These are phyloP conservation scores for Acanthosepion pharaonis DNA, from an alignment of 2,888 invertebrate species.

Conservation along the genomic window DNA sequence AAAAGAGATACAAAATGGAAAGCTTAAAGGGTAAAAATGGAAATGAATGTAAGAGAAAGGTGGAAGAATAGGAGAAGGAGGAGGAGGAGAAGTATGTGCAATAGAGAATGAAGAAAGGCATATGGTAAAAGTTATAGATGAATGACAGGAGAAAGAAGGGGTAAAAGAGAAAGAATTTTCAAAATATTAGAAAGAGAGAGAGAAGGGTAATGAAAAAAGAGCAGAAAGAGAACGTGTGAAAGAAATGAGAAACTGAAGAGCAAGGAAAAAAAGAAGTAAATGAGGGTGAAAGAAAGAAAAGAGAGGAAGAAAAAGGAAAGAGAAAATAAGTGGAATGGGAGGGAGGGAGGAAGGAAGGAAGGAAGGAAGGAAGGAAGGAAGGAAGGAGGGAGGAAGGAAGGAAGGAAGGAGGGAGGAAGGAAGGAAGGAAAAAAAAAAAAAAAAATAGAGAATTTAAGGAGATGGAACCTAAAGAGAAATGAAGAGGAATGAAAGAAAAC, in stretches of 20 bases:
- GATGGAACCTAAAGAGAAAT: neutral
- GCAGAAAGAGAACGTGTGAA: neutral
- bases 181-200: neutral
- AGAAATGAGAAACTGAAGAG: too few species aligned
- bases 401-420: neutral
- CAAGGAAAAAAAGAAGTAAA: neutral
- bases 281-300: too few species aligned
- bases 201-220: neutral
- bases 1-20: neutral
- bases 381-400: neutral
- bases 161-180: neutral
- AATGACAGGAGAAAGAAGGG: neutral
- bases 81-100: neutral
- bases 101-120: neutral
- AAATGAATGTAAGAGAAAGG: neutral
- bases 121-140: neutral
- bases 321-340: neutral
- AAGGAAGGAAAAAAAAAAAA: too few species aligned
- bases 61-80: neutral
- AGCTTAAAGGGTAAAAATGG: neutral
- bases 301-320: neutral
- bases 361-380: neutral
- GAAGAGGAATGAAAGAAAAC: neutral
- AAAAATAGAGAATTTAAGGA: neutral
- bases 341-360: neutral